A percentile compares a stretch with the other conserved stretches of the same genome.
phyloP scores from a whole-genome alignment of 2,888 invertebrate genomes.

The Andrena flavipes region DNA sequence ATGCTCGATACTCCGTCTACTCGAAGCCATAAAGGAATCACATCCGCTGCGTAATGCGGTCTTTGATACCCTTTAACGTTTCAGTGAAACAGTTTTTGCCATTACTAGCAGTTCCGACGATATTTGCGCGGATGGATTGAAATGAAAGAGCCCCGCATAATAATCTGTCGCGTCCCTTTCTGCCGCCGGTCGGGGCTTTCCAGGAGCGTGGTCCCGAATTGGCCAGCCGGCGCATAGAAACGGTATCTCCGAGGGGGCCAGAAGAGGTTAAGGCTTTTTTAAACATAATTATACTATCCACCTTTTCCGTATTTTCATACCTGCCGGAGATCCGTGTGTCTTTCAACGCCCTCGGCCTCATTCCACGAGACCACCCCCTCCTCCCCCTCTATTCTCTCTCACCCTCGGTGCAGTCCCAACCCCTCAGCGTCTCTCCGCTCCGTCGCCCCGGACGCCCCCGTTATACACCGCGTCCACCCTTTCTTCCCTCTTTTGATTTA shows the following conservation, averaged over 20 bases:
- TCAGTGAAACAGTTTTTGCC: not conserved
- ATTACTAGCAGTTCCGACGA: not conserved
- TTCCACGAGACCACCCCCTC: conserved; percentile 20
- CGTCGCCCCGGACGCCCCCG: conserved; percentile 16
- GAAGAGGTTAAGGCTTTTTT: conserved; percentile 12
- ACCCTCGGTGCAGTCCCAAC: not conserved
- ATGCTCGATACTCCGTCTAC: not conserved
- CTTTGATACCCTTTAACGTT: not conserved
- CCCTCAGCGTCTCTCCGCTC: conserved; percentile 8
- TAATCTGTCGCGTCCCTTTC: not conserved
- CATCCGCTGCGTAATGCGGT: not conserved
- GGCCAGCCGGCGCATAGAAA: conserved; percentile 15
- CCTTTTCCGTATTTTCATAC: conserved; percentile 19
- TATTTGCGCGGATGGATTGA: conserved; percentile 1
- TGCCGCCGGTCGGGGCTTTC: conserved; percentile 3
- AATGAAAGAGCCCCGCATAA: not conserved
- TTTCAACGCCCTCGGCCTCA: conserved; percentile 49
- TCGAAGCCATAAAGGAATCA: not conserved
- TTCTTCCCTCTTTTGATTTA: conserved; percentile 51
- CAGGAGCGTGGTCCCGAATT: conserved; percentile 10
- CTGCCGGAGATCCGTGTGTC: conserved; percentile 26
- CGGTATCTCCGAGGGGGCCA: conserved; percentile 2
- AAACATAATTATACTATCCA: conserved; percentile 39
- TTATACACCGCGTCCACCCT: conserved; percentile 42
- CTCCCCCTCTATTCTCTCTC: not conserved